Evolutionary conservation across 2,888 invertebrate genomes (phyloP).

Genomic region (Thysanoteuthis rhombus): DNA sequence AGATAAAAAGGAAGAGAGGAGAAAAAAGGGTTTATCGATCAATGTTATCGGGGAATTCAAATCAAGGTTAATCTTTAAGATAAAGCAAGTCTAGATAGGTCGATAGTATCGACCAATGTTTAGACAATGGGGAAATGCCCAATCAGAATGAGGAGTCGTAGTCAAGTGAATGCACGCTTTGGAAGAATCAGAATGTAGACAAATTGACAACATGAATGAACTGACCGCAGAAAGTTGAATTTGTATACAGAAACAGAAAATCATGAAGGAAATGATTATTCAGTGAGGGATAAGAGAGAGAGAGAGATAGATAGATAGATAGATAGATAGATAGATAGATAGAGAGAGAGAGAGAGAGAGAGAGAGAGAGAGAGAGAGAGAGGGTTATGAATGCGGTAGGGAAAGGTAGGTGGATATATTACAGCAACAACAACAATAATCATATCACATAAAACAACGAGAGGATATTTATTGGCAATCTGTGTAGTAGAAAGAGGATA

Average conservation of each 20-base stretch:
- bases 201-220: too few relatives aligned
- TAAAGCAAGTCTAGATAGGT: neutral
- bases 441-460: too few relatives aligned
- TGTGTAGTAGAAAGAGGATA: too few relatives aligned
- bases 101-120: neutral
- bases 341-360: neutral
- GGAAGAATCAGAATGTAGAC: neutral
- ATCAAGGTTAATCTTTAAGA: conserved; percentile 12
- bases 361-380: neutral
- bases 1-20: neutral
- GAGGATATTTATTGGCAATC: too few relatives aligned
- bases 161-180: neutral
- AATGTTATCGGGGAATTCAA: neutral
- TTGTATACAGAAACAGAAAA: neutral
- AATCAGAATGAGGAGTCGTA: neutral
- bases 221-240: too few relatives aligned
- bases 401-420: too few relatives aligned
- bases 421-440: too few relatives aligned
- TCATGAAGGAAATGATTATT: neutral
- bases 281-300: neutral
- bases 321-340: neutral
- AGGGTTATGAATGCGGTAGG: too few relatives aligned
- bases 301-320: neutral
- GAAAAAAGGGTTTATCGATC: neutral
- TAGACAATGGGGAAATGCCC: neutral